A percentile compares a stretch with the other conserved stretches of the same genome.
phyloP scores from a whole-genome alignment of 2,888 invertebrate species.

The Synergus laeviventris region DNA sequence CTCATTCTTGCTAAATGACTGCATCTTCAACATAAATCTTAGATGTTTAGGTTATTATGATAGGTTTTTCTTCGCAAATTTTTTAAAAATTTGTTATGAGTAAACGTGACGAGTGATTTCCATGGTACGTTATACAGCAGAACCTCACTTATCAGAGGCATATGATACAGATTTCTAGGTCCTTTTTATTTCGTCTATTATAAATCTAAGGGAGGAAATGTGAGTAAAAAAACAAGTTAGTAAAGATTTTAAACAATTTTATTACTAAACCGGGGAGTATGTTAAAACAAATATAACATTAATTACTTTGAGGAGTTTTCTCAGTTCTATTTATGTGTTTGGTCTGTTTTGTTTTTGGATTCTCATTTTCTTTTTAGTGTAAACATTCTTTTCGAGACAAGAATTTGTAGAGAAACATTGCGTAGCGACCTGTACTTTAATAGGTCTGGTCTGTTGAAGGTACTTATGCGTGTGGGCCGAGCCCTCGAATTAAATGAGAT shows the following conservation, averaged over 20 bases:
- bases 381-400: not conserved
- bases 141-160: not conserved
- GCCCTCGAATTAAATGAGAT: conserved; percentile 41
- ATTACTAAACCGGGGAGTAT: not conserved
- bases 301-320: not conserved
- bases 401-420: not conserved
- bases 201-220: not conserved
- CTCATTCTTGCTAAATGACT: not conserved
- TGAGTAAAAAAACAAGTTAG: not conserved
- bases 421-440: conserved; percentile 4
- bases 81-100: not conserved
- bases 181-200: not conserved
- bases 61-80: not conserved
- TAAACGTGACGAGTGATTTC: not conserved
- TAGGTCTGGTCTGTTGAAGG: conserved; percentile 21
- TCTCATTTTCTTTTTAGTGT: not conserved
- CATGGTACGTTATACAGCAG: not conserved
- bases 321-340: not conserved
- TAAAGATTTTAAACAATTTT: not conserved
- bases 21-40: not conserved
- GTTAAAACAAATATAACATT: not conserved
- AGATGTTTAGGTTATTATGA: not conserved
- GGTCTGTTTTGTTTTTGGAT: not conserved
- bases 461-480: conserved; percentile 48
- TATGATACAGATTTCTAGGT: not conserved